phyloP scores from a whole-genome alignment of 2,888 invertebrate genomes.

The Limnephilus rhombicus region DNA sequence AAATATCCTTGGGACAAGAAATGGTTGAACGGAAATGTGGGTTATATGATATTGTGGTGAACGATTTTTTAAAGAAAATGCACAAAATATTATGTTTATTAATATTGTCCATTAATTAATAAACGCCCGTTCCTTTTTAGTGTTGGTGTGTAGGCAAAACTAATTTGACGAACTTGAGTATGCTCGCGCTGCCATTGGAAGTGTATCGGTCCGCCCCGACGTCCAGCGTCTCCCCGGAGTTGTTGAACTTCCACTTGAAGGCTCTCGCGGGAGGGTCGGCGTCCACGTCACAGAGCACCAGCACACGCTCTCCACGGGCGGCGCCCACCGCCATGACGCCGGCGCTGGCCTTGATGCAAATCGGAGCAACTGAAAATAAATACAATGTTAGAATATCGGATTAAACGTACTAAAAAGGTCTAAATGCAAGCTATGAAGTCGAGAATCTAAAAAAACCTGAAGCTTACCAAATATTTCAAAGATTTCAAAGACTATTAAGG shows the following conservation, averaged over 20 bases:
- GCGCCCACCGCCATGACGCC: constrained; percentile 86
- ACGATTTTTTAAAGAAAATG: too few relatives aligned
- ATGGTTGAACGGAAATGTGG: too few relatives aligned
- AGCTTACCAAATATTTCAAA: background rate
- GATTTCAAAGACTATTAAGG: background rate
- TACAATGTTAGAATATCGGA: background rate
- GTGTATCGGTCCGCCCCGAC: constrained; percentile 88
- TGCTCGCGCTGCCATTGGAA: constrained; percentile 86
- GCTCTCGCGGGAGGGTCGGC: constrained; percentile 93
- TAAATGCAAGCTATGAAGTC: background rate
- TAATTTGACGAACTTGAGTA: constrained; percentile 75
- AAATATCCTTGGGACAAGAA: too few relatives aligned
- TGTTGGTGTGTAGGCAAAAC: background rate
- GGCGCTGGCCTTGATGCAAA: constrained; percentile 72
- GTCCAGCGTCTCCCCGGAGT: constrained; percentile 92
- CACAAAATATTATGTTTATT: background rate
- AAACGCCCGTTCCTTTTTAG: background rate
- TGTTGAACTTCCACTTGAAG: constrained; percentile 97
- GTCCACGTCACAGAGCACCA: constrained; percentile 93
- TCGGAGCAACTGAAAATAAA: constrained; percentile 58
- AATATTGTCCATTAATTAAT: background rate
- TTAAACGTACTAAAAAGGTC: too few relatives aligned
- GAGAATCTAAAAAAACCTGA: background rate
- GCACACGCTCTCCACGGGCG: constrained; percentile 90
- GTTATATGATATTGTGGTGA: too few relatives aligned